phyloP scores from a whole-genome alignment of 2,113 vertebrate genomes.

The Cyprinodon tularosa region DNA sequence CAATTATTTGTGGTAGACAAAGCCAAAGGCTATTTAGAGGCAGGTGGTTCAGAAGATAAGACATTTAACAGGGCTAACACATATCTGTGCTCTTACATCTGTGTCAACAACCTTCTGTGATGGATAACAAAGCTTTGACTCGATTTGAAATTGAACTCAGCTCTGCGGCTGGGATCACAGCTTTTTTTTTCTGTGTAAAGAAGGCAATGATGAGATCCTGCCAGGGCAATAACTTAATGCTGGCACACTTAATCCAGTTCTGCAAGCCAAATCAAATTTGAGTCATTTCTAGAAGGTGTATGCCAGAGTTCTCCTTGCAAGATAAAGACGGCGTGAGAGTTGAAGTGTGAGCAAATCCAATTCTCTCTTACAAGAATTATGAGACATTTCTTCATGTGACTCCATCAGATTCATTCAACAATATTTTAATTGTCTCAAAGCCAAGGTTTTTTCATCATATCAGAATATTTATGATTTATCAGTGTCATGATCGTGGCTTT shows the following conservation, averaged over 20 bases:
- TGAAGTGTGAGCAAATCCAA: not conserved
- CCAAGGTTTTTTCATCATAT: not conserved
- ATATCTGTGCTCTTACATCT: conserved; percentile 4
- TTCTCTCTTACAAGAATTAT: not conserved
- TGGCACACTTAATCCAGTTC: conserved; percentile 3
- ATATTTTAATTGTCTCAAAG: not conserved
- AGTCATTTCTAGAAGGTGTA: conserved; percentile 12
- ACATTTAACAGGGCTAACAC: conserved; percentile 7
- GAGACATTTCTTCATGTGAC: not conserved
- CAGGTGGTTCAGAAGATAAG: conserved; percentile 6
- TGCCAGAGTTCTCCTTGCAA: not conserved
- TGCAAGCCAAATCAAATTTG: conserved; percentile 32
- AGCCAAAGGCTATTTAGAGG: not conserved
- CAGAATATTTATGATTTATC: not conserved
- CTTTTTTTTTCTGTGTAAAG: not conserved
- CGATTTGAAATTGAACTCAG: conserved; percentile 14
- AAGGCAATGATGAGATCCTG: not conserved
- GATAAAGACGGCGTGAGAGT: not conserved
- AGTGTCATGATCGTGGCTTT: too few relatives aligned
- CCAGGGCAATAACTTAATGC: conserved; percentile 13
- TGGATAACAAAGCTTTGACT: conserved; percentile 14
- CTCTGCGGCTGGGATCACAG: conserved; percentile 2
- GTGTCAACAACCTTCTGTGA: conserved; percentile 4
- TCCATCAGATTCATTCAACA: not conserved
- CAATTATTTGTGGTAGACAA: too few relatives aligned